phyloP scores from a whole-genome alignment of 2,888 invertebrate genomes.

The Pardosa pseudoannulata region DNA sequence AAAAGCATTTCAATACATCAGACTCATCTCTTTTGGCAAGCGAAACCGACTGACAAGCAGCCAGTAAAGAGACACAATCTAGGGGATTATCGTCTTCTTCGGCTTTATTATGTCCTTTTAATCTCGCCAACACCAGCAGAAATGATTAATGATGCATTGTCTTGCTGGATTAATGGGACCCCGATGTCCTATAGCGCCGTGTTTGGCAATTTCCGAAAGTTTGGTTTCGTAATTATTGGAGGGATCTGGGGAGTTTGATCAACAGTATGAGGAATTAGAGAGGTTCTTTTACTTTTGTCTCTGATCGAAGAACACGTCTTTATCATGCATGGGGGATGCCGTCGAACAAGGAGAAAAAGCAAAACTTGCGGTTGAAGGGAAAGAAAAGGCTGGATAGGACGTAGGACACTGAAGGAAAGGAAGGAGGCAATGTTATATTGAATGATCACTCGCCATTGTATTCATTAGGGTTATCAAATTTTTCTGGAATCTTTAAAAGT shows the following conservation, averaged over 20 bases:
- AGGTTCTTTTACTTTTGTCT: neutral
- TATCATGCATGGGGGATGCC: neutral
- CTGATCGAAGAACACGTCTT: neutral
- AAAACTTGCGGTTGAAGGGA: no score
- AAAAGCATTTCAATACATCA: conserved; percentile 60
- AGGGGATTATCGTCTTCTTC: conserved; percentile 65
- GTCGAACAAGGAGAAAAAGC: neutral
- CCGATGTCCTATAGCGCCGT: conserved; percentile 52
- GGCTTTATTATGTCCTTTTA: conserved; percentile 72
- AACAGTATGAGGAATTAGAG: conserved; percentile 8
- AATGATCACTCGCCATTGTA: no score
- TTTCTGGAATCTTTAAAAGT: no score
- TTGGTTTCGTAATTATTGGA: conserved; percentile 31
- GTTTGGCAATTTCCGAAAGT: conserved; percentile 56
- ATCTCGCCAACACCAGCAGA: conserved; percentile 62
- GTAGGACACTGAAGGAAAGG: no score
- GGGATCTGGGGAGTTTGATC: conserved; percentile 32
- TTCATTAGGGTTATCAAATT: no score
- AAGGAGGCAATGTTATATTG: no score
- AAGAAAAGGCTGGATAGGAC: no score
- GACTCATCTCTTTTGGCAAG: conserved; percentile 1
- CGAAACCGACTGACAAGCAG: conserved; percentile 30
- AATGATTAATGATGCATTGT: conserved; percentile 72
- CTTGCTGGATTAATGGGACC: conserved; percentile 61
- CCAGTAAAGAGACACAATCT: conserved; percentile 29